Percentiles rank a stretch among this genome's conserved stretches.
Evolutionary conservation across 2,113 vertebrate species (phyloP).

Genomic region (Eulacestoma nigropectus): DNA sequence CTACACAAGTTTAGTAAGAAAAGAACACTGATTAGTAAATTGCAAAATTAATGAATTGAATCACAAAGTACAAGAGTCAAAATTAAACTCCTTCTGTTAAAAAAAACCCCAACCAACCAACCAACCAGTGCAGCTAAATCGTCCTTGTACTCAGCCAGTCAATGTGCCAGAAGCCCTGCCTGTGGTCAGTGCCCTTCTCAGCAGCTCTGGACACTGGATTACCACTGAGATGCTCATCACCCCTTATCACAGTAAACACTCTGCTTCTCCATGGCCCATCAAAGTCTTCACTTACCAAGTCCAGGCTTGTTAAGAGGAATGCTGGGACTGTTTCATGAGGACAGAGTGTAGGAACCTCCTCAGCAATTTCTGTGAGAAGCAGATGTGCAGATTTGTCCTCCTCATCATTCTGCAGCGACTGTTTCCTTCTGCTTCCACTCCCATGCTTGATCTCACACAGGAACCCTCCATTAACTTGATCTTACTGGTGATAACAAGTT

Average conservation of each 20-base stretch:
- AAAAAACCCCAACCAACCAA: background rate
- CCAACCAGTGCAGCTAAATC: fast-evolving
- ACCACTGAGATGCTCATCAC: background rate
- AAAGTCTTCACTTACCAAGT: background rate
- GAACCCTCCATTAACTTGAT: background rate
- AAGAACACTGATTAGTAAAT: background rate
- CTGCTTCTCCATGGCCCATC: background rate
- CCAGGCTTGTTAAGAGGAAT: background rate
- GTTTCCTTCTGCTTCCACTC: background rate
- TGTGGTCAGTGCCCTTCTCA: background rate
- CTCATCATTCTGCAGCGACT: background rate
- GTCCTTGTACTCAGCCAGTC: background rate
- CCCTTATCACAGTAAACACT: background rate
- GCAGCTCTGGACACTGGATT: background rate
- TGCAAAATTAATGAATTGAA: background rate
- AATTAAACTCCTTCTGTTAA: background rate
- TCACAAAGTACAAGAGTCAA: background rate
- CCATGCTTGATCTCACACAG: background rate
- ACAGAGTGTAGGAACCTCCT: background rate
- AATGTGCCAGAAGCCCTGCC: background rate
- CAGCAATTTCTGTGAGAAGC: background rate
- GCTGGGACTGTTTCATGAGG: background rate
- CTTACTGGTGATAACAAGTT: background rate
- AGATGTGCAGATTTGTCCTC: background rate
- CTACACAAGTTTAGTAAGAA: background rate